Conservation (phyloP, 2,113 vertebrate genomes). For the Hemicordylus capensis region DNA sequence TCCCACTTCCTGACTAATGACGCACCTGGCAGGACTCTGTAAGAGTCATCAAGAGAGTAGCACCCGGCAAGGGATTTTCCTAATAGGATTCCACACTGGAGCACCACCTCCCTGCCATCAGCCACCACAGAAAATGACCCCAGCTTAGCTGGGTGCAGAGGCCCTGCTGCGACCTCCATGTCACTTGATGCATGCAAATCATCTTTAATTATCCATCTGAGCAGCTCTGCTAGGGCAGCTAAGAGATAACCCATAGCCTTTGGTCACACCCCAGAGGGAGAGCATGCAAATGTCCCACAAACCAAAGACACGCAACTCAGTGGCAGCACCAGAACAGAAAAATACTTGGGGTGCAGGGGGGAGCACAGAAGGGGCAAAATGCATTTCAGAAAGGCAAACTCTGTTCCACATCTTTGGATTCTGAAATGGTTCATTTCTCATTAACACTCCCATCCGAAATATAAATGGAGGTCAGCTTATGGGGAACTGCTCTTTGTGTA, state of each 20-base stretch:
- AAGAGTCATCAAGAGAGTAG: background rate
- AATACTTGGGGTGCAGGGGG: too few species aligned
- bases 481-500: too few species aligned
- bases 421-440: too few species aligned
- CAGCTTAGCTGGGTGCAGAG: accelerated
- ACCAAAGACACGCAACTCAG: background rate
- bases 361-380: too few species aligned
- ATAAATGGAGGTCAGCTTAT: too few species aligned
- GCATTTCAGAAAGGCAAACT: too few species aligned
- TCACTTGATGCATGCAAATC: accelerated
- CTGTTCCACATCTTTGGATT: too few species aligned
- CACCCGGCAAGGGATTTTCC: background rate
- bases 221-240: accelerated
- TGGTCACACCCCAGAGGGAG: background rate
- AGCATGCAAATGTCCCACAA: background rate
- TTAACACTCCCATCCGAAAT: too few species aligned
- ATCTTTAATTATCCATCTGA: background rate
- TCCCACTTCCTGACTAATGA: background rate
- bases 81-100: background rate
- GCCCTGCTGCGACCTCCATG: accelerated
- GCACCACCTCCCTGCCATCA: background rate
- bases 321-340: too few species aligned
- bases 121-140: background rate
- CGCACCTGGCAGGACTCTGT: too few species aligned
- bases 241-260: background rate